phyloP scores from a whole-genome alignment of 2,113 vertebrate species.

The Clarias batrachus region DNA sequence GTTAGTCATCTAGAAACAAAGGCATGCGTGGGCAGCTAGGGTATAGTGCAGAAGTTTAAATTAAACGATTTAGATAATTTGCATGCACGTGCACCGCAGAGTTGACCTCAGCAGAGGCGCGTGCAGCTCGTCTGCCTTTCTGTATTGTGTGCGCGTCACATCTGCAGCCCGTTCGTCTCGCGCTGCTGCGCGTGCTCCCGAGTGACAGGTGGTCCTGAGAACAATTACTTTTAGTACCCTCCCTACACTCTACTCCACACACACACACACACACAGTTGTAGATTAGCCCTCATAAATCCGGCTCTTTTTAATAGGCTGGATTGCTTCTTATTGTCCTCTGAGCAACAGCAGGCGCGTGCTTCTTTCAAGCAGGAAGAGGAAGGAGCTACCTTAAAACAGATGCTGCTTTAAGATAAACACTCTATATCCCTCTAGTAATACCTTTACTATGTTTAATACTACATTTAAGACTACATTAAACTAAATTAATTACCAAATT shows the following conservation, averaged over 20 bases:
- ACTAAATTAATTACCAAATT: not conserved
- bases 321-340: conserved; percentile 21
- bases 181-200: conserved; percentile 34
- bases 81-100: conserved; percentile 13
- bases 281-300: conserved; percentile 17
- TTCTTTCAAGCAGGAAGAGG: conserved; percentile 10
- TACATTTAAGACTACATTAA: not conserved
- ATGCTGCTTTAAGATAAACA: not conserved
- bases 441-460: not conserved
- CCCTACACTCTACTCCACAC: not conserved
- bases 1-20: not conserved
- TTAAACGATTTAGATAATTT: not conserved
- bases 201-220: conserved; percentile 69
- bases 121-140: conserved; percentile 18
- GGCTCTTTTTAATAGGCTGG: conserved; percentile 2
- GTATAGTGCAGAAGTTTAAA: not conserved
- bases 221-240: conserved; percentile 40
- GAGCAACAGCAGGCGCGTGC: conserved; percentile 23
- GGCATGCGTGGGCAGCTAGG: not conserved
- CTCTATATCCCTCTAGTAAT: not conserved
- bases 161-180: conserved; percentile 60
- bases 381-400: not conserved
- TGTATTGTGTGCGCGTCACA: conserved; percentile 58
- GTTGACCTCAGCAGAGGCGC: conserved; percentile 37
- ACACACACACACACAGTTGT: conserved; percentile 3